Conservation (phyloP, 2,797 vertebrate genomes). For the Notoglanidium macrostoma region DNA sequence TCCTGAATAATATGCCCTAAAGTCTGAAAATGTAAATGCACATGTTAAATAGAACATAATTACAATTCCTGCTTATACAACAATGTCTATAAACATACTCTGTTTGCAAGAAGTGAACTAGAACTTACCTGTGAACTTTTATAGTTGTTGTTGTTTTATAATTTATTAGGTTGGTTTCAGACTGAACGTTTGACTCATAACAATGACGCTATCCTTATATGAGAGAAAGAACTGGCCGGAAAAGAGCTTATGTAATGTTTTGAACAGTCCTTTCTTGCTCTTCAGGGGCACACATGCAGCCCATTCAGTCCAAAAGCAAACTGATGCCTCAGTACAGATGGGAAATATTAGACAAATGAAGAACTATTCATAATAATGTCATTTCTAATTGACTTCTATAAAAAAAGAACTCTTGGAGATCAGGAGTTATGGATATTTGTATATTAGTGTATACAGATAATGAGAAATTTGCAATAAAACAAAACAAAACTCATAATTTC, state of each 20-base stretch:
- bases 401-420: not conserved
- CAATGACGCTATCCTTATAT: constrained; percentile 8
- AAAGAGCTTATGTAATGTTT: constrained; percentile 20
- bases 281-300: not conserved
- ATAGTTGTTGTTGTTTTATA: constrained; percentile 32
- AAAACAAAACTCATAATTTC: not conserved
- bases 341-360: not conserved
- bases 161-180: not conserved
- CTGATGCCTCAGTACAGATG: constrained; percentile 15
- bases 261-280: not conserved
- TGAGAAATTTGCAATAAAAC: not conserved
- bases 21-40: not conserved
- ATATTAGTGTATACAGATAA: not conserved
- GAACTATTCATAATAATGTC: not conserved
- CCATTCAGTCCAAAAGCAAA: not conserved
- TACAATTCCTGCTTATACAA: too few species aligned
- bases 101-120: not conserved
- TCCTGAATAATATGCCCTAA: not conserved
- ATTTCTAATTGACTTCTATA: not conserved
- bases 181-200: constrained; percentile 4
- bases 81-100: not conserved
- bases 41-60: not conserved
- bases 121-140: not conserved
- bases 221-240: constrained; percentile 2
- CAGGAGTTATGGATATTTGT: not conserved